Conservation (phyloP, 2,113 vertebrate species). For the Cavia aperea region DNA sequence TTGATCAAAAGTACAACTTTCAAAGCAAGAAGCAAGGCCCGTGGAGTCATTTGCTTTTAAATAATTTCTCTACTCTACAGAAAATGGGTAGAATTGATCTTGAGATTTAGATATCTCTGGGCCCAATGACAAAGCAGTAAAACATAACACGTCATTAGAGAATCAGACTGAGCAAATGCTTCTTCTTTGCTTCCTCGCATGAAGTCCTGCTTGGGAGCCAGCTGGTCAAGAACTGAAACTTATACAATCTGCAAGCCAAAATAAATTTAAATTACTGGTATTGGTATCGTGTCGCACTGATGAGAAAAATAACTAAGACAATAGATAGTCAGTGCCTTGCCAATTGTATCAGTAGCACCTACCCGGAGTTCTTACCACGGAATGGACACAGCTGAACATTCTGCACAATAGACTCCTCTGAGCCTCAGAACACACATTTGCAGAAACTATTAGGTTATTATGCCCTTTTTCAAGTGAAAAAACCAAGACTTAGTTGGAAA, state of each 20-base stretch:
- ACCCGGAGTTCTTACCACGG: neutral
- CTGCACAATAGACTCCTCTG: neutral
- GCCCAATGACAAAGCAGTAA: neutral
- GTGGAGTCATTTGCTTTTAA: neutral
- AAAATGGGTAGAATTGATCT: neutral
- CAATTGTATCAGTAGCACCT: neutral
- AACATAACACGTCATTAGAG: neutral
- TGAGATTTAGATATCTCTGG: neutral
- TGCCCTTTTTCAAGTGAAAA: neutral
- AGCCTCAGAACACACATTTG: neutral
- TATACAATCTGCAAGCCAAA: neutral
- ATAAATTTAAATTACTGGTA: neutral
- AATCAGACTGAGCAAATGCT: neutral
- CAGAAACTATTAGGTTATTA: neutral
- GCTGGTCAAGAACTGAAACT: neutral
- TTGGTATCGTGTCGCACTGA: neutral
- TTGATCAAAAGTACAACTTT: neutral
- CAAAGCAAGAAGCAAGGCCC: neutral
- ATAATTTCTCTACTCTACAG: neutral
- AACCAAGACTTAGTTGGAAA: neutral
- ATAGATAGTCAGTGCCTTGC: fast-evolving
- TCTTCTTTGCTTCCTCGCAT: neutral
- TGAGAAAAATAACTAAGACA: neutral
- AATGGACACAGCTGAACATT: fast-evolving
- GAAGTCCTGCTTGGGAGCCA: neutral